Conservation (phyloP, 2,113 vertebrate genomes). For the Nanorana parkeri region DNA sequence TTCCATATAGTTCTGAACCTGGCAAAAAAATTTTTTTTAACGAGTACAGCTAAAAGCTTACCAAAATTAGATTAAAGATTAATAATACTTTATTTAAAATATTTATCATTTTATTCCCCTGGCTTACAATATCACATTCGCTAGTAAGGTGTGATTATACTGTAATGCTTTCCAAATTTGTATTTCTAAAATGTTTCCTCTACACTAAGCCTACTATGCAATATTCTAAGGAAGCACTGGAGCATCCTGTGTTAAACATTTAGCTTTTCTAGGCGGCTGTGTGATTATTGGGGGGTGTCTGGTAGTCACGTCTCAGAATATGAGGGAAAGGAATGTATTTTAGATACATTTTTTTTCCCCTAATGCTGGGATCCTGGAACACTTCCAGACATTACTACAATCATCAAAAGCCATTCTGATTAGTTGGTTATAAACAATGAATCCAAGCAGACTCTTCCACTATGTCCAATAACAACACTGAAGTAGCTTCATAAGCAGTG, state of each 20-base stretch:
- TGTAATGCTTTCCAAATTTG: background rate
- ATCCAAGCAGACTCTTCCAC: background rate
- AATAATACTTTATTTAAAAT: too few relatives aligned
- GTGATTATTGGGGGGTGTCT: slow-evolving; percentile 35
- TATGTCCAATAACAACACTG: slow-evolving; percentile 26
- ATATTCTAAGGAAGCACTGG: background rate
- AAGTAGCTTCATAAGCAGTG: slow-evolving; percentile 12
- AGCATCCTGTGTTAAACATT: background rate
- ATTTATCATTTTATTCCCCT: too few relatives aligned
- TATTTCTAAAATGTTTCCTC: background rate
- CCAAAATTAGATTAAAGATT: too few relatives aligned
- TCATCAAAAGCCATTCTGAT: slow-evolving; percentile 43
- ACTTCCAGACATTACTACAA: slow-evolving; percentile 26
- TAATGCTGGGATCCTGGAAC: slow-evolving; percentile 50
- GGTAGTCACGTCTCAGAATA: slow-evolving; percentile 11
- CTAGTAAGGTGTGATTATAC: too few relatives aligned
- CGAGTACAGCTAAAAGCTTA: too few relatives aligned
- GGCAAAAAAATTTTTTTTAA: too few relatives aligned
- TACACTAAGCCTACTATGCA: background rate
- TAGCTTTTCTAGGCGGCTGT: slow-evolving; percentile 22
- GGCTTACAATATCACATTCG: too few relatives aligned
- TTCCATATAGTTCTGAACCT: too few relatives aligned
- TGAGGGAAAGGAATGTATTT: slow-evolving; percentile 36
- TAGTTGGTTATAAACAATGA: slow-evolving; percentile 40
- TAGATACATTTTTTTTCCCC: slow-evolving; percentile 40